phyloP scores from a whole-genome alignment of 2,113 vertebrate genomes.

The Eulemur rufifrons region DNA sequence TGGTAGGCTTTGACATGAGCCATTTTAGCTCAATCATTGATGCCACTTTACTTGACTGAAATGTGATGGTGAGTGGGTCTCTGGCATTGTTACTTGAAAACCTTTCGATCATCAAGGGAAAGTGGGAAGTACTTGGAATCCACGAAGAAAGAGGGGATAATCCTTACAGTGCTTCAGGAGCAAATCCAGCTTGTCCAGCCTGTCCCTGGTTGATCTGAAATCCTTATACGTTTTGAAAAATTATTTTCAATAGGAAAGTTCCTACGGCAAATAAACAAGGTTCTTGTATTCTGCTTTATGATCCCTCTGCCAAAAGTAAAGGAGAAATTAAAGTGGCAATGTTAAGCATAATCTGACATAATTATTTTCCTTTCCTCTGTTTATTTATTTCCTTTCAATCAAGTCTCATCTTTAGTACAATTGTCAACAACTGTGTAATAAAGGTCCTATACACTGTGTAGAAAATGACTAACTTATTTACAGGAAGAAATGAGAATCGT shows the following conservation, averaged over 20 bases:
- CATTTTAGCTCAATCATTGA: constrained; percentile 14
- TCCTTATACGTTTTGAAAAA: background rate
- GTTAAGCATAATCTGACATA: background rate
- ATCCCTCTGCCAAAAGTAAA: background rate
- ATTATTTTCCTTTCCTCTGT: constrained; percentile 11
- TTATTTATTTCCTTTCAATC: constrained; percentile 18
- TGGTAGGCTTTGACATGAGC: constrained; percentile 38
- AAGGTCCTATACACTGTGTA: background rate
- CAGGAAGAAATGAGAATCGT: background rate
- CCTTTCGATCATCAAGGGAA: background rate
- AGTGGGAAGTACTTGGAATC: background rate
- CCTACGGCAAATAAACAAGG: background rate
- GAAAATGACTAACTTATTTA: constrained; percentile 20
- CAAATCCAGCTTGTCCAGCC: background rate
- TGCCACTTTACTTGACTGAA: constrained; percentile 41
- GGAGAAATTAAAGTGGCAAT: background rate
- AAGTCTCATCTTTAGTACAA: background rate
- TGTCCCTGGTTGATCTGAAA: background rate
- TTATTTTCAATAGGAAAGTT: background rate
- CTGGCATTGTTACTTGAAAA: constrained; percentile 37
- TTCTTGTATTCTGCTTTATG: background rate
- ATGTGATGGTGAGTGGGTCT: constrained; percentile 12
- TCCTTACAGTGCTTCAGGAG: background rate
- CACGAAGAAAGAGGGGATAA: background rate
- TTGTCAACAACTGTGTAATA: constrained; percentile 7